Base-by-base conservation (phyloP, 2,888 invertebrate genomes). In the Cacoxenus indagator region DNA sequence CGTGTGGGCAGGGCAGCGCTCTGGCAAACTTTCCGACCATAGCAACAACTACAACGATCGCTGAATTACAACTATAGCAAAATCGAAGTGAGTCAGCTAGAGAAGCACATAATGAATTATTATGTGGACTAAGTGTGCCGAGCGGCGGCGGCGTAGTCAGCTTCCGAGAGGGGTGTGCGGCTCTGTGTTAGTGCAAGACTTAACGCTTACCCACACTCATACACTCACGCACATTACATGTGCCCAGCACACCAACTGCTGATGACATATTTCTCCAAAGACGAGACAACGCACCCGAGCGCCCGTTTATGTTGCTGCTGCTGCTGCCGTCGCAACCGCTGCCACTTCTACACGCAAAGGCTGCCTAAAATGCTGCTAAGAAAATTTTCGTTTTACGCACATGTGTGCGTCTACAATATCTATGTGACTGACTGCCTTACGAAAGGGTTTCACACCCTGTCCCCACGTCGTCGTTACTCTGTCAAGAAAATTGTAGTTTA, bases 401-500 rank as follows among this genome's bases (percentile, higher is more conserved):
- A 83, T 83, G 84, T 80, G 83, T 79, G 84, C 31, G 51, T 9
- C 11, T n/a, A 11, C 45, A 43, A n/a, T n/a, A 43, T 43, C 14
- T 51, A 51, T 51, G 19, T 51, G 51, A 9, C 19, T 19, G 22
- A 22, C 51, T 51, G 9, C 22, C 51, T 43, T 65, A 70, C 65
- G 64, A 66, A 67, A 68, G 70, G 80, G 73, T 65, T 80, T 84
- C 79, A 43, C 37, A 26, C 45, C 14, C 9, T 4, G 43, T 43
- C 45, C 24, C 43, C 77, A 72, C 76, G n/a, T n/a, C n/a, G n/a
- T n/a, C n/a, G n/a, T n/a, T n/a, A n/a, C n/a, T 70, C 83, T 84
- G 80, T 84, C 84, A 84, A 84, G 80, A 76, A 81, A 83, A 84
- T 81, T 81, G 84, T 81, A 81, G 84, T 81, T 84, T 84, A 84